Base-by-base conservation (phyloP, 2,888 invertebrate species). In the Thyatira batis region DNA sequence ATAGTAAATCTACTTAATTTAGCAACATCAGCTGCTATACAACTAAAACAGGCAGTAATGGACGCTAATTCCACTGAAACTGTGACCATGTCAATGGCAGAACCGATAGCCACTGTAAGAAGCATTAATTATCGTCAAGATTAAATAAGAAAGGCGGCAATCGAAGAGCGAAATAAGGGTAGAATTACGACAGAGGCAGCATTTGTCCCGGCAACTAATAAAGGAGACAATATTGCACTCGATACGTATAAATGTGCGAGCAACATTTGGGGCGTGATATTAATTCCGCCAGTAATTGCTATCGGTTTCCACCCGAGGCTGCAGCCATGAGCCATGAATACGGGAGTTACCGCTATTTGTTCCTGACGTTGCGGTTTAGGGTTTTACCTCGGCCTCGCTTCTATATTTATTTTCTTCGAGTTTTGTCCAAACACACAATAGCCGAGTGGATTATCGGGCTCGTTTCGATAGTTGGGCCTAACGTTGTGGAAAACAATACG, bases 181-280 rank as follows among this genome's bases (percentile, higher is more conserved):
- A 78, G 78, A 82, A 87, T 87, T 87, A 87, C 85, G 81, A 83
- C 78, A 71, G 75, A 67, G 78, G 80, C 82, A 81, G 84, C 89
- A 89, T 90, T 91, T 87, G 87, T 91, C 85, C 82, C 85, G 78
- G 80, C 80, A 83, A 89, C 89, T 91, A 92, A 92, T 92, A 92
- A 90, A 89, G 89, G 89, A 91, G 91, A 91, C 92, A 91, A 89
- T 92, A 92, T 92, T 92, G 92, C 92, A 92, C 83, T 91, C 90
- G 85, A 92, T 89, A 89, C 85, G 87, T 90, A 91, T 90, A 91
- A 91, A 92, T 89, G 87, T 84, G 88, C 82, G 86, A 85, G 89
- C 76, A 88, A 87, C 89, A 91, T 91, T 92, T 89, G 89, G 90
- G 86, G 88, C 88, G 87, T 82, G 87, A 90, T 92, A 92, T 92